Base-by-base conservation (phyloP, 2,797 vertebrate species). In the Cossypha niveicapilla region DNA sequence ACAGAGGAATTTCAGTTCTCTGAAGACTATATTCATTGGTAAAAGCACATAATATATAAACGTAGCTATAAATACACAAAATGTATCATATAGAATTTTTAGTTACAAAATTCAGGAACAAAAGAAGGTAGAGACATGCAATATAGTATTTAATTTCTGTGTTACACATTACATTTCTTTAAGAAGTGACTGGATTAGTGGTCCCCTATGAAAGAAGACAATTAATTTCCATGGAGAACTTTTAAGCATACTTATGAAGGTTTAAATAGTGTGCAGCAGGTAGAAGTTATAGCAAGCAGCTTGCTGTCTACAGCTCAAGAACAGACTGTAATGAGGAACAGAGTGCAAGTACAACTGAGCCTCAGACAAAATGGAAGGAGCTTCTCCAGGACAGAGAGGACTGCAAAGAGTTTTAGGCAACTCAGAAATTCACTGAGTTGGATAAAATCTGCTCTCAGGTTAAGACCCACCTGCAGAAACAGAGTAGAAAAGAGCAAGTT, bases 181-280 rank as follows among this genome's bases (percentile, higher is more conserved):
- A 57, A 83, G 34, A 61, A 74, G 8, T 6, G 58, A 65, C 32
- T 41, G 62, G 32, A 86, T 61, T 61, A 72, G 39, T 1, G 18
- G 50, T 81, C 3, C 17, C 18, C 63, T 70, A 11, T 3, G 45
- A 48, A 79, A 88, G 54, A 65, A 42, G n/a, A 51, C 8, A 32
- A 35, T 41, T 73, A 18, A 6, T 73, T 87, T 70, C 56, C 63
- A 60, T 2, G 3, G 37, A 30, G 35, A 92, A 66, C 18, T 76
- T 78, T 48, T 56, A 68, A 71, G 18, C 28, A 48, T 11, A 10
- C 32, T 76, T 51, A 41, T 1, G 4, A 80, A 88, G 35, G 27
- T 73, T 89, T 79, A 86, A 89, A 82, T 39, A 72, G 30, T 53
- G 44, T 41, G 67, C 44, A 95, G 81, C 74, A 91, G 63, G 86